phyloP scores from a whole-genome alignment of 2,113 vertebrate genomes.

The Aphyosemion australe region DNA sequence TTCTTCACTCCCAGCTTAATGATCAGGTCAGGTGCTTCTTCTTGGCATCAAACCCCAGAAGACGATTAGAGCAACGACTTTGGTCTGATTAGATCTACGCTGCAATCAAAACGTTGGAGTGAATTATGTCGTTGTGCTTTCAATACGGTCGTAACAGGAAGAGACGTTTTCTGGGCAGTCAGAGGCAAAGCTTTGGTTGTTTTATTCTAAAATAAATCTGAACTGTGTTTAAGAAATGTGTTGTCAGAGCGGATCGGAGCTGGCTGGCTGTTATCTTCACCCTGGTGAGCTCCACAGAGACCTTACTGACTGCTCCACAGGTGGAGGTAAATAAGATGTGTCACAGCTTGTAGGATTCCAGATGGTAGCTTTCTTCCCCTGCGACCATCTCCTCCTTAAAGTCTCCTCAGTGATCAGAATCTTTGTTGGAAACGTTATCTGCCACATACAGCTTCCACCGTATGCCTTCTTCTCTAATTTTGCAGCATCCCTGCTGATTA shows the following conservation, averaged over 20 bases:
- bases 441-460: slow-evolving; percentile 66
- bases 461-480: slow-evolving; percentile 59
- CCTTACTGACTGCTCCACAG: no score
- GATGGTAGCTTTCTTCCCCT: slow-evolving; percentile 66
- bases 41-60: slow-evolving; percentile 26
- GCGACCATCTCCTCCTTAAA: slow-evolving; percentile 49
- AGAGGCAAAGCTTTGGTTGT: no score
- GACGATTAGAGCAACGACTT: slow-evolving; percentile 9
- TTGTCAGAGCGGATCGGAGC: slow-evolving; percentile 33
- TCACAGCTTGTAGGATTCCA: slow-evolving; percentile 62
- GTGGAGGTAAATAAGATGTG: slow-evolving; percentile 74
- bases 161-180: no score
- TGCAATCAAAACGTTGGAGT: slow-evolving; percentile 22
- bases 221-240: slow-evolving; percentile 9
- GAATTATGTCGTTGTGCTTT: slow-evolving; percentile 3
- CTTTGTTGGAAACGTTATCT: slow-evolving; percentile 65
- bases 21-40: slow-evolving; percentile 3
- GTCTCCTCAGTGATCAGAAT: slow-evolving; percentile 52
- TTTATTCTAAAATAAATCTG: no score
- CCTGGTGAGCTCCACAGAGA: slow-evolving; percentile 42
- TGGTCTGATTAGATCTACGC: slow-evolving; percentile 23
- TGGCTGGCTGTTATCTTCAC: slow-evolving; percentile 10
- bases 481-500: slow-evolving; percentile 15
- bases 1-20: slow-evolving; percentile 14
- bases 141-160: no score